Evolutionary conservation across 2,113 vertebrate genomes (phyloP).

Genomic region (Elanus axillaris): DNA sequence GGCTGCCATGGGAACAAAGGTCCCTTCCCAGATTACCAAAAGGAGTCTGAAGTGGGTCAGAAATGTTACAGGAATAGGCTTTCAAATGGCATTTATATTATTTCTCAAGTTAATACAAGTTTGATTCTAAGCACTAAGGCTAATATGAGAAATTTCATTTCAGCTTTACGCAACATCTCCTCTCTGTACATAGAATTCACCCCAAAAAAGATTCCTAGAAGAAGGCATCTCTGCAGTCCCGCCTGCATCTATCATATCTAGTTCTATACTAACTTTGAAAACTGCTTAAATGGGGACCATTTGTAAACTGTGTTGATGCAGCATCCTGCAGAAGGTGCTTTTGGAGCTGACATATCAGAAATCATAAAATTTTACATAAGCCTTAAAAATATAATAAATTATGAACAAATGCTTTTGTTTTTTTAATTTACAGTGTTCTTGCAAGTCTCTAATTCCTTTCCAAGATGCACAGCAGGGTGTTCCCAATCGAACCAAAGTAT

Average conservation of each 20-base stretch:
- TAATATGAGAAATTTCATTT: neutral
- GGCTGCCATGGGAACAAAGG: conserved; percentile 60
- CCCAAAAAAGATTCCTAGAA: neutral
- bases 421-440: neutral
- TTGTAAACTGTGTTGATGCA: neutral
- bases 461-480: neutral
- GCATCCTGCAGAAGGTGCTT: neutral
- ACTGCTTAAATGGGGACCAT: neutral
- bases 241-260: neutral
- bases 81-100: conserved; percentile 40
- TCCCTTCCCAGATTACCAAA: conserved; percentile 54
- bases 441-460: neutral
- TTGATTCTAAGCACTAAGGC: neutral
- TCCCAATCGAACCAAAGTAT: neutral
- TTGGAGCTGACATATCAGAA: neutral
- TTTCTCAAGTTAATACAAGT: conserved; percentile 33
- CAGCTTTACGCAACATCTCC: neutral
- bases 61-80: conserved; percentile 40
- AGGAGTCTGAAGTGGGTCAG: conserved; percentile 51
- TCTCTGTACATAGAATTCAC: neutral
- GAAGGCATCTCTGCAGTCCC: neutral
- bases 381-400: neutral
- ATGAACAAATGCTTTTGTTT: neutral
- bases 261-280: neutral
- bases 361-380: neutral